phyloP scores from a whole-genome alignment of 1,140 invertebrate genomes.

The Saccostrea glomerata region DNA sequence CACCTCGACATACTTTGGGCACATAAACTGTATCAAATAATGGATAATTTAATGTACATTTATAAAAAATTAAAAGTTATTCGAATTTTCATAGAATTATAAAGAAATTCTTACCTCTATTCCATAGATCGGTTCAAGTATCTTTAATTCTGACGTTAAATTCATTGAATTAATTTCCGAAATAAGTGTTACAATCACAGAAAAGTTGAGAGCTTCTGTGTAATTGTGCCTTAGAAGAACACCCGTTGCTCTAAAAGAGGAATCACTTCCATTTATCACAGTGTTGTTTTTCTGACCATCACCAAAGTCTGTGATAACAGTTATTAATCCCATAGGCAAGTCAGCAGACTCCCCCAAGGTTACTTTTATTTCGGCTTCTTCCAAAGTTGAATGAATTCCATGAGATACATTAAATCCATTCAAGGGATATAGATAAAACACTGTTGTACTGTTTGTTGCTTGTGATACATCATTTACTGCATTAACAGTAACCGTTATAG shows the following conservation, averaged over 20 bases:
- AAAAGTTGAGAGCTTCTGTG: background rate
- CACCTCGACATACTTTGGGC: conserved; percentile 4
- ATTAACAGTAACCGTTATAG: background rate
- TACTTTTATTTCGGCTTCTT: background rate
- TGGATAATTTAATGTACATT: background rate
- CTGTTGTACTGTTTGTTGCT: background rate
- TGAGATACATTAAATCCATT: conserved; percentile 17
- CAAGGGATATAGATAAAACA: background rate
- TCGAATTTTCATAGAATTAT: background rate
- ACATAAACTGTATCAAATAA: background rate
- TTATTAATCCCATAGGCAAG: conserved; percentile 1
- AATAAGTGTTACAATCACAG: background rate
- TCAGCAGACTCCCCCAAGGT: background rate
- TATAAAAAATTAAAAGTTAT: background rate
- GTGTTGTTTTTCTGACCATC: background rate
- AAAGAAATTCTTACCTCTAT: background rate
- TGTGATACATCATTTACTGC: background rate
- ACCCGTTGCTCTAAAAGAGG: background rate
- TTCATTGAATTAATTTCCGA: conserved; percentile 1
- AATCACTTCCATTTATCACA: conserved; percentile 3
- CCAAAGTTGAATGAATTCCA: conserved; percentile 19
- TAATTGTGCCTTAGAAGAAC: background rate
- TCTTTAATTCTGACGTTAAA: background rate
- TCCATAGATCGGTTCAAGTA: conserved; percentile 10
- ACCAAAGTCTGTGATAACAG: background rate